A percentile compares a stretch with the other conserved stretches of the same genome.
phyloP scores from a whole-genome alignment of 2,797 vertebrate species.

The Valencia hispanica region DNA sequence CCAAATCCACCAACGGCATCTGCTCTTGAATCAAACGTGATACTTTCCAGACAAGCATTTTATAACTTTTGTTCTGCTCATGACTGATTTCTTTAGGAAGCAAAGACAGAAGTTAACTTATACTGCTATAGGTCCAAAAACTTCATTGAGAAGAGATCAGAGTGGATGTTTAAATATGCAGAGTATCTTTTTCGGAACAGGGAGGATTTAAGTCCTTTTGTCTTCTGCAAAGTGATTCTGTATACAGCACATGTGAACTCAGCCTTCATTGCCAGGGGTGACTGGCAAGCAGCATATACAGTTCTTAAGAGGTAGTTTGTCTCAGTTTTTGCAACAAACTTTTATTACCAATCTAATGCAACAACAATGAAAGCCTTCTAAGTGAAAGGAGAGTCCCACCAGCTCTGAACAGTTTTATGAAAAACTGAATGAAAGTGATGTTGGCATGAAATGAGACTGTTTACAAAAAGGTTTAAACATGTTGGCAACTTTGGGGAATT shows the following conservation, averaged over 20 bases:
- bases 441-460: neutral
- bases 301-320: neutral
- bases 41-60: neutral
- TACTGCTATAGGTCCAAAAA: constrained; percentile 2
- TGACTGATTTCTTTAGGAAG: neutral
- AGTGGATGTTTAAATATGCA: neutral
- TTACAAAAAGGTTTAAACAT: neutral
- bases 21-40: constrained; percentile 3
- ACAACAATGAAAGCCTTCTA: neutral
- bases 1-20: neutral
- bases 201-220: neutral
- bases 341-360: neutral
- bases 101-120: neutral
- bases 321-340: constrained; percentile 1
- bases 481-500: neutral
- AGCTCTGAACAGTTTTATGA: neutral
- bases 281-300: neutral
- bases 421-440: neutral
- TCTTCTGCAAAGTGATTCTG: constrained; percentile 5
- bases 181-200: constrained; percentile 1
- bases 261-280: neutral
- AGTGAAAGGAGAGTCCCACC: neutral
- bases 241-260: neutral
- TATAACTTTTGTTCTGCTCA: neutral
- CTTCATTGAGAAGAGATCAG: neutral